phyloP scores from a whole-genome alignment of 1,140 invertebrate species.

The Drosophila ironensis region DNA sequence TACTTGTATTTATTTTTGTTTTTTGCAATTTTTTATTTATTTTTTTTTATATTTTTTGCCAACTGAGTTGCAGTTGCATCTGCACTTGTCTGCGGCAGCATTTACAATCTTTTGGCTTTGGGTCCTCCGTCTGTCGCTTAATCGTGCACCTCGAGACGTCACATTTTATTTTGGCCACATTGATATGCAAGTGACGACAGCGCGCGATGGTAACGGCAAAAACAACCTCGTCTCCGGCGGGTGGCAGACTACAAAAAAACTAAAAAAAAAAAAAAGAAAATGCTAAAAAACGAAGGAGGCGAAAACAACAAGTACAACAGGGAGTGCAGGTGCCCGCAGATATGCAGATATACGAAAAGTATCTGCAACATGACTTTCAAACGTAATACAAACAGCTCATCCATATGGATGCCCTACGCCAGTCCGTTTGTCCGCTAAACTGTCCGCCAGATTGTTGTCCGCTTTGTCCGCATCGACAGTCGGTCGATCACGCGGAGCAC shows the following conservation, averaged over 20 bases:
- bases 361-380: conserved; percentile 78
- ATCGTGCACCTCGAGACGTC: conserved; percentile 68
- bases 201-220: conserved; percentile 14
- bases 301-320: conserved; percentile 13
- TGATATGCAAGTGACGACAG: conserved; percentile 74
- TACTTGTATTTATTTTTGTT: neutral
- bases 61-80: conserved; percentile 58
- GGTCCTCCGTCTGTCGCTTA: conserved; percentile 20
- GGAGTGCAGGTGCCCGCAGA: conserved; percentile 42
- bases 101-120: neutral
- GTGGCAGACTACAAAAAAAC: neutral
- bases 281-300: neutral
- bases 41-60: conserved; percentile 3
- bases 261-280: too few relatives aligned
- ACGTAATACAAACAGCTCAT: conserved; percentile 77
- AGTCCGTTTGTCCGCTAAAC: conserved; percentile 5
- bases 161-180: conserved; percentile 70
- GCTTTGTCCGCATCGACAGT: conserved; percentile 55
- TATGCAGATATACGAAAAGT: conserved; percentile 62
- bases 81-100: conserved; percentile 50
- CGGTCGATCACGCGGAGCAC: conserved; percentile 74
- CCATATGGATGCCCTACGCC: conserved; percentile 39
- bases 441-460: neutral
- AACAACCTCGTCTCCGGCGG: conserved; percentile 9
- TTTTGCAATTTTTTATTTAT: conserved; percentile 1